phyloP scores from a whole-genome alignment of 2,888 invertebrate species.

The Eupithecia pulchellata region DNA sequence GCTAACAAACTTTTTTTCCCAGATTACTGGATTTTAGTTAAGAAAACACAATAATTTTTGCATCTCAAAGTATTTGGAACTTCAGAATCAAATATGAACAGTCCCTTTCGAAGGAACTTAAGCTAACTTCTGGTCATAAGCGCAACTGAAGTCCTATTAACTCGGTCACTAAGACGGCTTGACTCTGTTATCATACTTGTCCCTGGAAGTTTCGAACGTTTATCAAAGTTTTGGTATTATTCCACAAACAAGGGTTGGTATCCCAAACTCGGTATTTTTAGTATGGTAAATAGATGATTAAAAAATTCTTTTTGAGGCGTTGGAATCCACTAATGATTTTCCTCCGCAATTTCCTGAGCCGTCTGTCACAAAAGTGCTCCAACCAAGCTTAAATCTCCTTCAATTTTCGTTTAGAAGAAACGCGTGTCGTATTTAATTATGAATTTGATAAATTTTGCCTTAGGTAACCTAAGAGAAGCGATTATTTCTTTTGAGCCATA shows the following conservation, averaged over 20 bases:
- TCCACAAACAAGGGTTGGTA: background rate
- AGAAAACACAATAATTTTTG: too few relatives aligned
- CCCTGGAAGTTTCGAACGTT: background rate
- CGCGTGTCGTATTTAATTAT: constrained; percentile 48
- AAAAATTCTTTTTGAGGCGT: background rate
- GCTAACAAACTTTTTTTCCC: too few relatives aligned
- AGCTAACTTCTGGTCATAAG: constrained; percentile 16
- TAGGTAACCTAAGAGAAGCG: constrained; percentile 36
- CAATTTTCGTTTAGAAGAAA: constrained; percentile 26
- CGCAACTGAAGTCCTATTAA: constrained; percentile 12
- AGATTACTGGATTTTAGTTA: too few relatives aligned
- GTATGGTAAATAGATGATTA: background rate
- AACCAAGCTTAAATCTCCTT: constrained; percentile 25
- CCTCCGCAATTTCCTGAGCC: constrained; percentile 2
- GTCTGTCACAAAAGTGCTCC: background rate
- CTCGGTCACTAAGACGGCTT: constrained; percentile 16
- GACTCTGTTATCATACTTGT: constrained; percentile 17
- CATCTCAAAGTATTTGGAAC: too few relatives aligned
- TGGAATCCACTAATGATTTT: background rate
- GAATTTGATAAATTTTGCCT: background rate
- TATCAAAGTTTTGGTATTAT: background rate
- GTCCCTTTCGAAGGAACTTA: background rate
- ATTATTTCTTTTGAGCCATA: constrained; percentile 44
- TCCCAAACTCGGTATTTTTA: background rate
- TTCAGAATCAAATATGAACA: background rate